These are phyloP conservation scores for Polyergus mexicanus DNA, from an alignment of 1,140 invertebrate species.

Conservation along the genomic window DNA sequence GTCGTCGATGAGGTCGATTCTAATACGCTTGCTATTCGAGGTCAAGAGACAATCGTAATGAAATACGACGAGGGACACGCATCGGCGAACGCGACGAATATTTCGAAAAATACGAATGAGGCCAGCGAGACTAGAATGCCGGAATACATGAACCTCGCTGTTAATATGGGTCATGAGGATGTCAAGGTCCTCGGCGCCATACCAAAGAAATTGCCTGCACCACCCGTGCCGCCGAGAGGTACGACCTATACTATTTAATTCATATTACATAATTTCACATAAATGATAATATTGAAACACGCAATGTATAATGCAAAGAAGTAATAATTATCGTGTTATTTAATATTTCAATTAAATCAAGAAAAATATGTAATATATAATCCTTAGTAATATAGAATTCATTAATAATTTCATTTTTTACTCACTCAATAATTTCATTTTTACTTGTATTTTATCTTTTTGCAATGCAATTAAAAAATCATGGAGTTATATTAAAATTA, in stretches of 20 bases:
- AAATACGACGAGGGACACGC: slow-evolving; percentile 40
- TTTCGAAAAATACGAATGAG: slow-evolving; percentile 50
- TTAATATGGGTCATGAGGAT: slow-evolving; percentile 63
- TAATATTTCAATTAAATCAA: no score
- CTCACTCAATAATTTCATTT: no score
- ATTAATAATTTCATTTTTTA: no score
- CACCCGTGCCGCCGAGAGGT: slow-evolving; percentile 82
- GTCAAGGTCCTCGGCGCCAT: slow-evolving; percentile 70
- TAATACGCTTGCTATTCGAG: neutral
- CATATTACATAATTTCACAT: slow-evolving; percentile 8
- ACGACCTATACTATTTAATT: slow-evolving; percentile 29
- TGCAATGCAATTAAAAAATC: neutral
- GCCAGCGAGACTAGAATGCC: slow-evolving; percentile 73
- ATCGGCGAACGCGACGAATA: slow-evolving; percentile 36
- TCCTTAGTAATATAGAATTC: no score
- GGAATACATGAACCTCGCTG: slow-evolving; percentile 82
- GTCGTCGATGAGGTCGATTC: slow-evolving; percentile 18
- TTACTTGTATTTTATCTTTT: no score
- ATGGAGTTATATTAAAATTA: slow-evolving; percentile 10
- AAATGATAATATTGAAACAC: no score
- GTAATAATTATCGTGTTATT: neutral
- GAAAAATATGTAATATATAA: no score
- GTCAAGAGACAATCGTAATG: neutral
- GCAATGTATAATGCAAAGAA: no score
- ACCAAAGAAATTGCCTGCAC: slow-evolving; percentile 78